Percentiles rank a stretch among this genome's conserved stretches.
These are phyloP conservation scores for Crossocerus cetratus DNA, from an alignment of 2,888 invertebrate genomes.

Conservation along the genomic window DNA sequence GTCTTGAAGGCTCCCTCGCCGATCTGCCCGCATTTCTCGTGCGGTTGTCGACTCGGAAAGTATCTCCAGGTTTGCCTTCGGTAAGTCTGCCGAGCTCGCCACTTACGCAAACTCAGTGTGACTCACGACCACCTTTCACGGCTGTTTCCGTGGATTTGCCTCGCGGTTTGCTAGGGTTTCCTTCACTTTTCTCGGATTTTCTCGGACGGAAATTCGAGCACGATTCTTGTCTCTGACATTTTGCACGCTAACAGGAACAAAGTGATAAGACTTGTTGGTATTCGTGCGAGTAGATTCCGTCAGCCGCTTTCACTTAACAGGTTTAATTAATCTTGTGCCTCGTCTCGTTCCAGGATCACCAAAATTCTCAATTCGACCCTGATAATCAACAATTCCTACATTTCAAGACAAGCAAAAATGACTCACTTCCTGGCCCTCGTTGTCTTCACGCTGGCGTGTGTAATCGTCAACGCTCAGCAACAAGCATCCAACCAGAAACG, in stretches of 20 bases:
- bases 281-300: no score
- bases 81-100: constrained; percentile 63
- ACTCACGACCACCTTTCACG: no score
- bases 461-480: constrained; percentile 69
- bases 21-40: constrained; percentile 76
- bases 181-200: no score
- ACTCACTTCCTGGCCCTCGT: constrained; percentile 69
- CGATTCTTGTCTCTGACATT: no score
- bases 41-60: constrained; percentile 77
- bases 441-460: constrained; percentile 65
- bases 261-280: no score
- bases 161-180: no score
- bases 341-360: constrained; percentile 34
- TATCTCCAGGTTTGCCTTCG: constrained; percentile 72
- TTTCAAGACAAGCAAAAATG: constrained; percentile 47
- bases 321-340: not conserved
- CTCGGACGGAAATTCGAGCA: no score
- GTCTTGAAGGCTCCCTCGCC: constrained; percentile 67
- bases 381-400: no score
- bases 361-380: constrained; percentile 26
- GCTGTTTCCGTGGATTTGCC: no score
- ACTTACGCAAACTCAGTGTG: not conserved
- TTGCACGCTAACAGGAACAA: no score
- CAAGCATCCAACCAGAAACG: constrained; percentile 68
- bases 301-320: no score